These are phyloP conservation scores for Yponomeuta cagnagella DNA, from an alignment of 2,888 invertebrate genomes.

Conservation along the genomic window DNA sequence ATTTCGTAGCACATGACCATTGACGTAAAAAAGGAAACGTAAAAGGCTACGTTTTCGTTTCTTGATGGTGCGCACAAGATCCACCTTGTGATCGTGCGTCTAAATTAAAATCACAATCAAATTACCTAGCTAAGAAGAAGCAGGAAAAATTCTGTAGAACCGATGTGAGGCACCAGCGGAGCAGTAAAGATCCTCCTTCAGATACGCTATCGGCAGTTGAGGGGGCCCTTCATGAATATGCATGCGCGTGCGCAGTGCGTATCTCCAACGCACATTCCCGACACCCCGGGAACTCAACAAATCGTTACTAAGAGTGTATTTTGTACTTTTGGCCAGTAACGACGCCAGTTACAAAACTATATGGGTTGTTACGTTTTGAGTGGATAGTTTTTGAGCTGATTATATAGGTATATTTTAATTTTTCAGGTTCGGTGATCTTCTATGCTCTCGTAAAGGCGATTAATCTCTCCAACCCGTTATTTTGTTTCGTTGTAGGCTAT, in stretches of 20 bases:
- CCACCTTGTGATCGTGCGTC: no score
- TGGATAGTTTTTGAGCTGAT: background rate
- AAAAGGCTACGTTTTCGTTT: no score
- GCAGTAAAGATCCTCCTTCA: background rate
- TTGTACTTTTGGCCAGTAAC: background rate
- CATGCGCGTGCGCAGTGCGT: constrained; percentile 25
- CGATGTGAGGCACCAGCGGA: background rate
- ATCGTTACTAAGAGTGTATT: constrained; percentile 2
- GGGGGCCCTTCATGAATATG: constrained; percentile 32
- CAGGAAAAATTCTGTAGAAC: background rate
- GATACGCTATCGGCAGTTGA: constrained; percentile 7
- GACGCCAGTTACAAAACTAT: background rate
- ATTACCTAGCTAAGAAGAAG: no score
- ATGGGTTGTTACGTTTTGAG: background rate
- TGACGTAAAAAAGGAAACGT: background rate
- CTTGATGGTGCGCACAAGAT: no score
- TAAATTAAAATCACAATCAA: no score
- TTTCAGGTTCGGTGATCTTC: no score
- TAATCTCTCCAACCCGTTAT: no score
- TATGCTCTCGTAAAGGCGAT: no score
- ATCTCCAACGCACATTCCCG: background rate
- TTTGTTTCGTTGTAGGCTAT: no score
- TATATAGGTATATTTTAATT: background rate
- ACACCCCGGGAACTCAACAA: background rate
- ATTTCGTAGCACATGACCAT: background rate